Evolutionary conservation across 37 sponge, comb jelly and placozoan species (phyloP).

Genomic region (Chondrosia reniformis): DNA sequence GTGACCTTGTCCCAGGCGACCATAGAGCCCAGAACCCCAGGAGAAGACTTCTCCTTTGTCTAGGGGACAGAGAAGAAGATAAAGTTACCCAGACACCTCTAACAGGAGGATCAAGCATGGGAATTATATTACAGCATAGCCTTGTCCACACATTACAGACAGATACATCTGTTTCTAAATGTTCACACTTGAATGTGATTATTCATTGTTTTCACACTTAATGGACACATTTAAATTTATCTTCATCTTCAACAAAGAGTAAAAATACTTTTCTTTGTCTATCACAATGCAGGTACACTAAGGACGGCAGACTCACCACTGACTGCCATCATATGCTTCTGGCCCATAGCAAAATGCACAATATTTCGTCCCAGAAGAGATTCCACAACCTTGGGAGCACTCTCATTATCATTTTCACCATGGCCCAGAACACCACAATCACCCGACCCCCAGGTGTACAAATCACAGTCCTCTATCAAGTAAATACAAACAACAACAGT

Average conservation of each 20-base stretch:
- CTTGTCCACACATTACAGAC: not conserved
- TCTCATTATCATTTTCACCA: constrained; percentile 69
- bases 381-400: constrained; percentile 71
- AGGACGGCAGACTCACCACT: constrained; percentile 43
- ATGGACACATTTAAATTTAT: constrained; percentile 1
- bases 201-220: not conserved
- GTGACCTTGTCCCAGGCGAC: constrained; percentile 89
- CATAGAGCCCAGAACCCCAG: constrained; percentile 88
- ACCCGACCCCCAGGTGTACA: constrained; percentile 89
- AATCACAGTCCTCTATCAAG: constrained; percentile 76
- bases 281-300: not conserved
- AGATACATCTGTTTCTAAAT: not conserved
- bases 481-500: too few relatives aligned
- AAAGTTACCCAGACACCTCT: too few relatives aligned
- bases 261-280: too few relatives aligned
- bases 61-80: not conserved
- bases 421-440: constrained; percentile 79
- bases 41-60: constrained; percentile 76
- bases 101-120: too few relatives aligned
- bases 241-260: too few relatives aligned
- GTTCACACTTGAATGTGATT: not conserved
- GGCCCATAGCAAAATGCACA: constrained; percentile 50
- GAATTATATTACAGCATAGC: not conserved
- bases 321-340: constrained; percentile 69
- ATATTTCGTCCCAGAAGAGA: constrained; percentile 78